Evolutionary conservation across 2,113 vertebrate genomes (phyloP).

Genomic region (Lepisosteus osseus): DNA sequence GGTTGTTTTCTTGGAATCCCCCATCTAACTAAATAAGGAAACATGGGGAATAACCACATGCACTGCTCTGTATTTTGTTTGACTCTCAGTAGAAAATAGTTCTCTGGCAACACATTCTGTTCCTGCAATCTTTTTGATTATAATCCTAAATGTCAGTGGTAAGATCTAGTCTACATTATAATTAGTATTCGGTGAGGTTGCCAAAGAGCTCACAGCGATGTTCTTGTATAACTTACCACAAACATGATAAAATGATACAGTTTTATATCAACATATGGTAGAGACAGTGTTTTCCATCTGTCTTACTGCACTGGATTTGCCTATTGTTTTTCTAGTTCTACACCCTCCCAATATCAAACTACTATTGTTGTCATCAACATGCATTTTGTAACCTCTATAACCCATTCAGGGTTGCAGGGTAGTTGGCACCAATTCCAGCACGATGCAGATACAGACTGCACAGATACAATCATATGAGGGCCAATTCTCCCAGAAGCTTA

Average conservation of each 20-base stretch:
- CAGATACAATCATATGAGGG: no score
- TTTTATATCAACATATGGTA: slow-evolving; percentile 32
- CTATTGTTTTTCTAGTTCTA: no score
- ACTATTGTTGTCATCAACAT: no score
- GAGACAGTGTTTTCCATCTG: background rate
- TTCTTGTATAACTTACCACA: slow-evolving; percentile 43
- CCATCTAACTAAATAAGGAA: slow-evolving; percentile 1
- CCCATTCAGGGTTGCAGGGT: no score
- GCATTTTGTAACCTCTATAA: no score
- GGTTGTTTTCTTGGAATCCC: slow-evolving; percentile 22
- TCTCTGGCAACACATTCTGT: slow-evolving; percentile 33
- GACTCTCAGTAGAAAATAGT: slow-evolving; percentile 41
- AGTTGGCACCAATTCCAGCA: no score
- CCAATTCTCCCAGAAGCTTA: no score
- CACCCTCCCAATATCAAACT: no score
- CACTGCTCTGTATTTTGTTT: background rate
- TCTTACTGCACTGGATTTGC: no score
- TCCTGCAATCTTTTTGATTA: slow-evolving; percentile 29
- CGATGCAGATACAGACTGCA: no score
- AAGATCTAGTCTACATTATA: slow-evolving; percentile 38
- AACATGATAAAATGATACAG: slow-evolving; percentile 42
- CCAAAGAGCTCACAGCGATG: slow-evolving; percentile 30
- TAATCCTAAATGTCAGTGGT: slow-evolving; percentile 17
- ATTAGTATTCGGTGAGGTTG: slow-evolving; percentile 16
- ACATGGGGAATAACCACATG: background rate